A percentile compares a stretch with the other conserved stretches of the same genome.
These are phyloP conservation scores for Menura novaehollandiae DNA, from an alignment of 2,113 vertebrate species.

Conservation along the genomic window DNA sequence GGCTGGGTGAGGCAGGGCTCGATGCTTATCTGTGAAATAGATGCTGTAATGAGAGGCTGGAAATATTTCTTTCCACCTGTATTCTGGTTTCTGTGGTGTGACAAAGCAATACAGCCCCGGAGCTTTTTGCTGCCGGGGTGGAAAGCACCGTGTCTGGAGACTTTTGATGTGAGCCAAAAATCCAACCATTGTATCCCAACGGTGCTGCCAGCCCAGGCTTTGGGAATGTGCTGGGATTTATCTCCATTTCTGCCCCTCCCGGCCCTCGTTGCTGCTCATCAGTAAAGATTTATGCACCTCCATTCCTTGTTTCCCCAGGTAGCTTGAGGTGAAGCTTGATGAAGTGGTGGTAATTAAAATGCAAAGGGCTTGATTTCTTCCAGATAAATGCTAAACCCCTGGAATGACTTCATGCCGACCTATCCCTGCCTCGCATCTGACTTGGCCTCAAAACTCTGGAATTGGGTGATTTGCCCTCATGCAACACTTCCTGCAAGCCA, in stretches of 20 bases:
- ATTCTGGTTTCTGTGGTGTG: not conserved
- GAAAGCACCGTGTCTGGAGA: not conserved
- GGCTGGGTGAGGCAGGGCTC: not conserved
- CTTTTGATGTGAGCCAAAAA: not conserved
- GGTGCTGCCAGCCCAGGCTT: not conserved
- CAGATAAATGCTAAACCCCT: not conserved
- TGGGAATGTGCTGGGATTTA: not conserved
- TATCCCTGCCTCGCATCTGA: not conserved
- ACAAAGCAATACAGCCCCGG: not conserved
- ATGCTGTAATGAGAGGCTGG: not conserved
- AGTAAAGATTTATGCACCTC: not conserved
- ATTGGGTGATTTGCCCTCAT: not conserved
- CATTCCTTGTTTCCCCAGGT: not conserved
- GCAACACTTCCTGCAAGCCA: not conserved
- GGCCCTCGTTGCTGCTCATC: not conserved
- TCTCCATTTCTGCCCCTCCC: not conserved
- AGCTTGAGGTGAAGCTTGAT: not conserved
- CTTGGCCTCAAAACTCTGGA: not conserved
- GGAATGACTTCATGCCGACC: not conserved
- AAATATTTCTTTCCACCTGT: not conserved
- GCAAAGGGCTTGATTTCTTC: not conserved
- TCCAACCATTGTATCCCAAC: not conserved
- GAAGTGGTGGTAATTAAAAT: not conserved
- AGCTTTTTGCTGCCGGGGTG: not conserved
- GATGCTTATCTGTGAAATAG: not conserved